phyloP scores from a whole-genome alignment of 2,797 vertebrate species.

The Sternarchorhynchus goeldii region DNA sequence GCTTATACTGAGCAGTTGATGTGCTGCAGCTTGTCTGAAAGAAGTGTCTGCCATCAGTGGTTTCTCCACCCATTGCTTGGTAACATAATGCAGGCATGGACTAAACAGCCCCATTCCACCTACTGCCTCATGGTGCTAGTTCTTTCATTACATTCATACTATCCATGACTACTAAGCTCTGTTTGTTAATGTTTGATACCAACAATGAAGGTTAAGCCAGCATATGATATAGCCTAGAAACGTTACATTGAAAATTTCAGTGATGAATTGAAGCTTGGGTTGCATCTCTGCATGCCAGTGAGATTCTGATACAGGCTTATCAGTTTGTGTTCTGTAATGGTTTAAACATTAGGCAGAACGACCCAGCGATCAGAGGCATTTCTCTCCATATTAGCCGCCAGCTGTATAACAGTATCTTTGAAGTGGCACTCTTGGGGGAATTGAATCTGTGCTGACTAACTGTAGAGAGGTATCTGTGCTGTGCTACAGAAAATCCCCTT shows the following conservation, averaged over 20 bases:
- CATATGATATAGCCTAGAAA: too few species aligned
- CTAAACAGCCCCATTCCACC: slow-evolving; percentile 40
- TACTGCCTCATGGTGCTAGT: background rate
- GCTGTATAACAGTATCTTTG: background rate
- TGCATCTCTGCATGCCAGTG: background rate
- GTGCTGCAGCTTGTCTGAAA: slow-evolving; percentile 45
- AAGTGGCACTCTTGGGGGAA: background rate
- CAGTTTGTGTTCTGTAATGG: background rate
- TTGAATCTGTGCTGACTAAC: slow-evolving; percentile 47
- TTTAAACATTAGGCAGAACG: background rate
- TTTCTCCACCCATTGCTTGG: slow-evolving; percentile 54
- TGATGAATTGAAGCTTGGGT: too few species aligned
- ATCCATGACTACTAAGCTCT: background rate
- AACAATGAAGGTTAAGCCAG: background rate
- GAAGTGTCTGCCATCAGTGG: slow-evolving; percentile 60
- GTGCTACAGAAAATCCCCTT: slow-evolving; percentile 58
- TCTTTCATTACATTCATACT: background rate
- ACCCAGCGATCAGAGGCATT: too few species aligned
- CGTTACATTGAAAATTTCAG: too few species aligned
- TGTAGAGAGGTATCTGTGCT: slow-evolving; percentile 61
- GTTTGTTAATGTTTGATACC: slow-evolving; percentile 2
- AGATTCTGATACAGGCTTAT: too few species aligned
- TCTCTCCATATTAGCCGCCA: background rate
- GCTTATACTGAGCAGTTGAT: background rate
- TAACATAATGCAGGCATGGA: slow-evolving; percentile 45